Conservation (phyloP, 2,797 vertebrate genomes). For the Sebastes oblongus region DNA sequence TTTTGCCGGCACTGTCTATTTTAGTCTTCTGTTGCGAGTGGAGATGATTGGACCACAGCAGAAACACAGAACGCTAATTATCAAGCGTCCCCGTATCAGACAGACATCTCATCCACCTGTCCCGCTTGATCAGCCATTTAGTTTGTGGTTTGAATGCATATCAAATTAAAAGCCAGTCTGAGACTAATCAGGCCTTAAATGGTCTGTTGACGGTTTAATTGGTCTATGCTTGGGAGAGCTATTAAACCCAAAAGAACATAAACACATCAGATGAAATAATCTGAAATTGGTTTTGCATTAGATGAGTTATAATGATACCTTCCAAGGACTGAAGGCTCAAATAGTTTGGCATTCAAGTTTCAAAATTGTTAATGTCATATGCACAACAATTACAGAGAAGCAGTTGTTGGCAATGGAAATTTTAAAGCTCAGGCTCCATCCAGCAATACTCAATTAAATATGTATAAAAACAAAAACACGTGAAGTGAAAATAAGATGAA, state of each 20-base stretch:
- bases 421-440: background rate
- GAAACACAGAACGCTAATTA: constrained; percentile 45
- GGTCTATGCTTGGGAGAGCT: constrained; percentile 54
- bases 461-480: background rate
- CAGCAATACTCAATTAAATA: background rate
- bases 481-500: background rate
- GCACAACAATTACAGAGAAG: background rate
- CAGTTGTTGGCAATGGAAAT: background rate
- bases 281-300: constrained; percentile 50
- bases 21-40: constrained; percentile 14
- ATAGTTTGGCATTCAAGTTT: constrained; percentile 11
- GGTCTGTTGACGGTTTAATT: constrained; percentile 77
- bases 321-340: constrained; percentile 15
- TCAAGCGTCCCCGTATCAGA: constrained; percentile 27
- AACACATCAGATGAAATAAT: constrained; percentile 62
- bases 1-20: constrained; percentile 1
- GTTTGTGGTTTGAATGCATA: constrained; percentile 62
- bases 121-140: constrained; percentile 56
- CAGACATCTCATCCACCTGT: constrained; percentile 58
- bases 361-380: background rate
- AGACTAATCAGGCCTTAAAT: constrained; percentile 76
- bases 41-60: constrained; percentile 38
- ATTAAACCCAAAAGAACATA: constrained; percentile 60
- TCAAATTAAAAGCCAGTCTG: constrained; percentile 80
- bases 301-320: constrained; percentile 43